Conservation (phyloP, 1,140 invertebrate species). For the Gonioctena quinquepunctata region DNA sequence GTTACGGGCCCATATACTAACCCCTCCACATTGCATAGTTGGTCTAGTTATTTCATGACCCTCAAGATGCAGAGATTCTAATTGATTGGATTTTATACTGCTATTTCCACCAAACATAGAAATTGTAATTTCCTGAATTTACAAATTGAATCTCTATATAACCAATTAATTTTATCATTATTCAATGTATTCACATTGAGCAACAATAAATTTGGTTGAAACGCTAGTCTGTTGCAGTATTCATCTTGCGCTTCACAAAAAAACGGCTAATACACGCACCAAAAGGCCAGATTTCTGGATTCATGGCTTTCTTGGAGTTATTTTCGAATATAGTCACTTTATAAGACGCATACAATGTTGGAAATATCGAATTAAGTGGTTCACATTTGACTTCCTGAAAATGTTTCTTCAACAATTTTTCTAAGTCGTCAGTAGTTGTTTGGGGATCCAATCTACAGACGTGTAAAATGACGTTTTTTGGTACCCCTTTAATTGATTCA, state of each 20-base stretch:
- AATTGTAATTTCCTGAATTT: not conserved
- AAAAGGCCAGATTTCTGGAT: conserved; percentile 9
- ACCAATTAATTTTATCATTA: not conserved
- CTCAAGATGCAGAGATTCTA: too few species aligned
- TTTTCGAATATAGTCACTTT: conserved; percentile 2
- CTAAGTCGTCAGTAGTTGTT: conserved; percentile 1
- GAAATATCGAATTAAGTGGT: conserved; percentile 2
- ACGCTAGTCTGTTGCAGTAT: not conserved
- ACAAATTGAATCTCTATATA: not conserved
- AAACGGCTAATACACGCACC: not conserved
- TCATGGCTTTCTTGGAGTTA: not conserved
- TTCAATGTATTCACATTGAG: not conserved
- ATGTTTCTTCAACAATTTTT: not conserved
- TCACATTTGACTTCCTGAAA: conserved; percentile 19
- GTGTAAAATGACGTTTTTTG: not conserved
- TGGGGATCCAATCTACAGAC: conserved; percentile 6
- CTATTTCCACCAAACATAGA: too few species aligned
- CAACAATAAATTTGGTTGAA: not conserved
- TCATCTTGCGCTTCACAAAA: not conserved
- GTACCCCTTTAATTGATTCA: not conserved
- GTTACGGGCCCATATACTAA: too few species aligned
- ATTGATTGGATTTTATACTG: too few species aligned
- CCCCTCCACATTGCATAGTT: too few species aligned
- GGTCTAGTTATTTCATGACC: too few species aligned
- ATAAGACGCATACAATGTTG: conserved; percentile 6